Base-by-base conservation (phyloP, 1,140 invertebrate genomes). In the Rhagoletis zephyria region DNA sequence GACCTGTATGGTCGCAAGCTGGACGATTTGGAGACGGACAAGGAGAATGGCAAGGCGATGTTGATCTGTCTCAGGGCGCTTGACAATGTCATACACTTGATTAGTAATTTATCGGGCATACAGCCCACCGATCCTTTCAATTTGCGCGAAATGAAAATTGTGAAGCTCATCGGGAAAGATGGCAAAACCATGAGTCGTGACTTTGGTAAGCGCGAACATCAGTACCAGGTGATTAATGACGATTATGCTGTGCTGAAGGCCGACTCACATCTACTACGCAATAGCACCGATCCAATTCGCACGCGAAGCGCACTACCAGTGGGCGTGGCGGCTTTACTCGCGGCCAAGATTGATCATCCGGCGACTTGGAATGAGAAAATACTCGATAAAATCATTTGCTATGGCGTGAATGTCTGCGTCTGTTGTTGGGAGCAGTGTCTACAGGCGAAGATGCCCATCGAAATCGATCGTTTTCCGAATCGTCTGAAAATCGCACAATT, bases 291-390 rank as follows among this genome's bases (percentile, higher is more conserved):
- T 6, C 40, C 85, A 4, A 40, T 91, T 48, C 87, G 89, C 6
- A 91, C 89, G 60, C 89, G 89, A n/a, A 89, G 90, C 88, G 89
- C 89, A 30, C n/a, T 93, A 0, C 87, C 90, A 85, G 90, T 91
- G n/a, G 90, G 85, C 7, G 89, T 92, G 1, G 88, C 87, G 12
- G 88, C 89, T n/a, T 91, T 92, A n/a, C 19, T 93, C 51, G 89
- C 90, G 1, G 89, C 91, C 51, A 92, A 91, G 86, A 91, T 92
- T 6, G 90, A 90, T 88, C 91, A 90, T 89, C 91, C 91, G 0
- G 89, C 90, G 2, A 89, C 90, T 4, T 92, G 91, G 91, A 89
- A 89, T 42, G 88, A 88, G 19, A 88, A 86, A 30, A 89, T 89
- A 77, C 70, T 91, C 6, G 91, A 92, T 86, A 88, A 88, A 5